Evolutionary conservation across 92 coral and sea anemone genomes (phyloP).

Genomic region (Zoanthus solanderi): DNA sequence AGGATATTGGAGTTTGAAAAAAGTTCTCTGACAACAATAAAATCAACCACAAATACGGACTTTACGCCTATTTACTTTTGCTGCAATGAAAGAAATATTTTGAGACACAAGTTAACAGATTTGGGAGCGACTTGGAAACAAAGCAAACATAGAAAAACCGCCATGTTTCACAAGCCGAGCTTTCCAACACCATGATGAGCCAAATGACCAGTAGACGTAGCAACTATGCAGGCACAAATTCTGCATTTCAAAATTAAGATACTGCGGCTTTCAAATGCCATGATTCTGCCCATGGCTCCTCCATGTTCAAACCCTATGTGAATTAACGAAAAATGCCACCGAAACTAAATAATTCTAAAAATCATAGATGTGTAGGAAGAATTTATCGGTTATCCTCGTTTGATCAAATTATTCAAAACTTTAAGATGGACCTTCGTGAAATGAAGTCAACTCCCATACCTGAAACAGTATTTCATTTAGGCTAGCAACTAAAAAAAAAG

Average conservation of each 20-base stretch:
- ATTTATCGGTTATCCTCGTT: too few relatives aligned
- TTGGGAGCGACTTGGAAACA: neutral
- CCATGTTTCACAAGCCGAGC: conserved; percentile 12
- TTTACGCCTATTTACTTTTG: neutral
- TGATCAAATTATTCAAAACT: too few relatives aligned
- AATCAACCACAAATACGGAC: neutral
- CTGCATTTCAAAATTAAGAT: conserved; percentile 2
- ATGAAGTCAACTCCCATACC: neutral
- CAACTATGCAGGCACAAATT: conserved; percentile 7
- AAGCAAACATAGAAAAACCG: neutral
- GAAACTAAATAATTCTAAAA: too few relatives aligned
- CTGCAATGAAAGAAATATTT: neutral
- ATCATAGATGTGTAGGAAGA: too few relatives aligned
- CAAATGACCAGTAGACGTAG: neutral
- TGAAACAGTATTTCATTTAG: neutral
- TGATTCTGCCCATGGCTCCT: too few relatives aligned
- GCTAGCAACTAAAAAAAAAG: neutral
- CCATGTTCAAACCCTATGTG: too few relatives aligned
- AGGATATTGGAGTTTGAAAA: neutral
- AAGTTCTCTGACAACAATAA: neutral
- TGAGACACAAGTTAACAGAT: neutral
- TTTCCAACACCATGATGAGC: conserved; percentile 6
- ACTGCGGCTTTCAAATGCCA: neutral
- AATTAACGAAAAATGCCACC: neutral
- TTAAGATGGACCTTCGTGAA: neutral